Base-by-base conservation (phyloP, 2,888 invertebrate genomes). In the Euplexia lucipara region DNA sequence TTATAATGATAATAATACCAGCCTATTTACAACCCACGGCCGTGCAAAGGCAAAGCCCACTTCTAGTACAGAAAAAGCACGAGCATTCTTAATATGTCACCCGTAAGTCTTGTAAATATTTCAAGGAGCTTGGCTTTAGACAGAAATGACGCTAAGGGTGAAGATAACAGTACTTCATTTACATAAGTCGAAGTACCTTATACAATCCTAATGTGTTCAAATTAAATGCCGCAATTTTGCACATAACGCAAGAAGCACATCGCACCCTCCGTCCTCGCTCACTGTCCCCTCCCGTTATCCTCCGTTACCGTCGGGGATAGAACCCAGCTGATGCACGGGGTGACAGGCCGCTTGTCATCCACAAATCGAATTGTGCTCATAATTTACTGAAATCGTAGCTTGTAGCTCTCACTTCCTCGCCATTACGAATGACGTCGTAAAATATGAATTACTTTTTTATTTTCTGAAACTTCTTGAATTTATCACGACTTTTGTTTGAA, bases 391-490 rank as follows among this genome's bases (percentile, higher is more conserved):
- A 60, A 72, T 49, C 32, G 49, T 49, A 22, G 32, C 48, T 44
- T 54, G 34, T 37, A 26, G 51, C 54, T 70, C 70, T 75, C 75
- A 59, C 39, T 59, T 69, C 58, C 51, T 54, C 48, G 54, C 54
- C 37, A 54, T 64, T 63, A 12, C 14, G 26, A 18, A 45, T 47
- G 14, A 26, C 58, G 37, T 56, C 59, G 59, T 73, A 70, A 74
- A 70, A 56, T 44, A 59, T 53, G 56, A 59, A 75, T 70, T 39
- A 39, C 60, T 56, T 68, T 71, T 80, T 72, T 75, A 75, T 69
- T 57, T 58, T 34, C 45, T 41, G 30, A 79, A 75, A 72, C 42
- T 72, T 68, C 42, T 60, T 60, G 68, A 69, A 74, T 68, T 61
- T 78, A 67, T 72, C 39, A 61, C 56, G 63, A 72, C 39, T 56